These are phyloP conservation scores for Palythoa grandis DNA, from an alignment of 92 coral and sea anemone genomes.

Conservation along the genomic window DNA sequence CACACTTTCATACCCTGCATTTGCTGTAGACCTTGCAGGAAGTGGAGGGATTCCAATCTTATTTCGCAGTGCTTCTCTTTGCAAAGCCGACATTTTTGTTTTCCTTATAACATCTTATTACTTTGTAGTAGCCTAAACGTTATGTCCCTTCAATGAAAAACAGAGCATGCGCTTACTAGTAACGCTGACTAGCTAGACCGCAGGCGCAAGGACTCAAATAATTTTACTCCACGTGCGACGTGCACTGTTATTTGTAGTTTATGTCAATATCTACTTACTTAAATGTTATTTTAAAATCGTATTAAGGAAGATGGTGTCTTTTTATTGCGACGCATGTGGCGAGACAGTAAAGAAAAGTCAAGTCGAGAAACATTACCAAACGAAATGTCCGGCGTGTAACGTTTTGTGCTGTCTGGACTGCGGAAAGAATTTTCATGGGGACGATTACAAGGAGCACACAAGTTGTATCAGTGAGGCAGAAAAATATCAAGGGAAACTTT, in stretches of 20 bases:
- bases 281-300: not conserved
- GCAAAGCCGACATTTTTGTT: slow-evolving; percentile 82
- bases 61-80: slow-evolving; percentile 77
- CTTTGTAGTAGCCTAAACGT: slow-evolving; percentile 20
- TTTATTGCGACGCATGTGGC: slow-evolving; percentile 93
- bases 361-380: slow-evolving; percentile 93
- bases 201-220: not conserved
- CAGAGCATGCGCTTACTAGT: slow-evolving; percentile 17
- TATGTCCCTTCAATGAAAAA: not conserved
- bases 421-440: slow-evolving; percentile 95
- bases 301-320: slow-evolving; percentile 77
- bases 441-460: slow-evolving; percentile 83
- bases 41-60: slow-evolving; percentile 76
- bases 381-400: slow-evolving; percentile 80
- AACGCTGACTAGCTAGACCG: not conserved
- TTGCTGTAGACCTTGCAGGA: slow-evolving; percentile 66
- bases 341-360: slow-evolving; percentile 92
- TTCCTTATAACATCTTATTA: slow-evolving; percentile 12
- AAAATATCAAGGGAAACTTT: slow-evolving; percentile 95
- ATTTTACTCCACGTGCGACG: not conserved
- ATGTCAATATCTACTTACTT: no score
- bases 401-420: slow-evolving; percentile 96
- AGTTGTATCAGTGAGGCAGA: slow-evolving; percentile 96
- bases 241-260: not conserved
- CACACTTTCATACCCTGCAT: slow-evolving; percentile 46